Evolutionary conservation across 2,888 invertebrate species (phyloP), one percentile per base, ranked within the genome.

Genomic region (Idaea dimidiata): DNA sequence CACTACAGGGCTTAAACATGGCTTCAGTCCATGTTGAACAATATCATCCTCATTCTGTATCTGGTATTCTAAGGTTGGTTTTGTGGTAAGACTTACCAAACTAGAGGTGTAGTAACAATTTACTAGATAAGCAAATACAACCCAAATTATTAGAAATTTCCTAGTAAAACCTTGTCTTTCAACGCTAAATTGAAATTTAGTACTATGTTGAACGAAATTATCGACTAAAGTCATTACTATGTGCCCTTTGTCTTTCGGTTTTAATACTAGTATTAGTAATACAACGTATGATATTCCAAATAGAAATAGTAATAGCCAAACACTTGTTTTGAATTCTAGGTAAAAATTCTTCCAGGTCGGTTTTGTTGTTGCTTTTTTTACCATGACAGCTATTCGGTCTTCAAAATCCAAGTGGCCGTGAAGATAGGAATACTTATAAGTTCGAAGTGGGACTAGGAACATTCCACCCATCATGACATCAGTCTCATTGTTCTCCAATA

Each of bases 1-100:
- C 24, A 87, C 66, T 0, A 69, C 70, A 0, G n/a, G 0, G 69
- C 83, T 80, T 2, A 88, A 62, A 55, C 90, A 90, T 1, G 86
- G 79, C 17, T 78, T 70, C 16, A 84, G 55, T 3, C 77, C 63
- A 33, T 69, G 72, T 0, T 66, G 57, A 0, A 2, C 2, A 6
- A 84, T 57, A 57, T 78, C 75, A 5, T 72, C 67, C 8, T 73
- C 66, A 0, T 71, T 62, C 10, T 57, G 10, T 18, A 78, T 67
- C 59, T 78, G 77, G 17, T 57, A 66, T n/a, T 67, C 68, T 18
- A 57, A 14, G 5, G 65, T 61, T 5, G 79, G 79, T 16, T 71
- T 73, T 1, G 69, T 64, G 0, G 75, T 78, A 1, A 77, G 57
- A 64, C 80, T 81, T 32, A 75, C 66, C 10, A 82, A 59, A 53